A percentile compares a stretch with the other conserved stretches of the same genome.
Evolutionary conservation across 1,140 invertebrate genomes (phyloP).

Genomic region (Magallana gigas): DNA sequence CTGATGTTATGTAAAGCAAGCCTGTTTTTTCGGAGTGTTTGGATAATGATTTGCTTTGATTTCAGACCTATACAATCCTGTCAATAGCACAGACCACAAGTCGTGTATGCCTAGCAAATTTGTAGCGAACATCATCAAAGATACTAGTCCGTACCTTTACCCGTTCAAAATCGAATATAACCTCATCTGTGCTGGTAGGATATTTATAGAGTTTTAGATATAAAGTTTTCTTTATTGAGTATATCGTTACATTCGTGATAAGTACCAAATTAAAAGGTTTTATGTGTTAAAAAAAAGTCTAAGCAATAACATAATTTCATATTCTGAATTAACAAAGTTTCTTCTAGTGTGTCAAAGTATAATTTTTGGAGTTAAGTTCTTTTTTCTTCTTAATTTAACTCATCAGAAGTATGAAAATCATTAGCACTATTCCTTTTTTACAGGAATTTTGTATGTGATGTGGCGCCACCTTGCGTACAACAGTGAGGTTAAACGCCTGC

Average conservation of each 20-base stretch:
- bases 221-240: neutral
- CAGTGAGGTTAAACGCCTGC: neutral
- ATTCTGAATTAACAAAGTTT: no score
- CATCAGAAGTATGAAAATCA: no score
- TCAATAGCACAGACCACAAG: neutral
- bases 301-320: no score
- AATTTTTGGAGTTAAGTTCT: no score
- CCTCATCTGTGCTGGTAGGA: slow-evolving; percentile 89
- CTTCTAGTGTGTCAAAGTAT: no score
- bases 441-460: slow-evolving; percentile 70
- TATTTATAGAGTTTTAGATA: neutral
- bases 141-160: slow-evolving; percentile 89
- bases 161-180: slow-evolving; percentile 98
- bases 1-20: no score
- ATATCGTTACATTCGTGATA: neutral
- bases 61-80: no score
- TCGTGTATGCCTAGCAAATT: neutral
- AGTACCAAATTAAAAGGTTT: neutral
- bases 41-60: no score
- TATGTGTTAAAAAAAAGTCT: no score
- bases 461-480: slow-evolving; percentile 66
- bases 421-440: neutral
- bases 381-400: no score
- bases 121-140: slow-evolving; percentile 1
- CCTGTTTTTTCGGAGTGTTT: no score